phyloP scores from a whole-genome alignment of 2,113 vertebrate species.

The Brachyistius frenatus region DNA sequence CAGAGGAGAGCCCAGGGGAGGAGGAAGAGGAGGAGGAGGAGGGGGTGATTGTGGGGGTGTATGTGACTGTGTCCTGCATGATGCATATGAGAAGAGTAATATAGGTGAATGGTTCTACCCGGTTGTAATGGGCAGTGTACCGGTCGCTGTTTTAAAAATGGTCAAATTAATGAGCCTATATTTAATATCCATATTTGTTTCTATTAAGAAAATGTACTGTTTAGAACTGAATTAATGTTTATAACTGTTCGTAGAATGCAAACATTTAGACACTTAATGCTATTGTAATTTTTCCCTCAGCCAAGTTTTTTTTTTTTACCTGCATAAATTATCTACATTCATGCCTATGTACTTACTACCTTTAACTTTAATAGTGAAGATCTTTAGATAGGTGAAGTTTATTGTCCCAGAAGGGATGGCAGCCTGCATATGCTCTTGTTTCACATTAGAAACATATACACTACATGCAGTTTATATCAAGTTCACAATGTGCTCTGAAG shows the following conservation, averaged over 20 bases:
- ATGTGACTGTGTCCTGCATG: slow-evolving; percentile 58
- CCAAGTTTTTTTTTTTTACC: background rate
- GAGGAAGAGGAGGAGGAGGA: slow-evolving; percentile 56
- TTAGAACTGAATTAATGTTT: slow-evolving; percentile 28
- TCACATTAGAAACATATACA: background rate
- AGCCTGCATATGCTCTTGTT: background rate
- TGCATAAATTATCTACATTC: background rate
- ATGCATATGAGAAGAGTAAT: slow-evolving; percentile 55
- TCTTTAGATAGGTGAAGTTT: background rate
- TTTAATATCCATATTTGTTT: slow-evolving; percentile 50
- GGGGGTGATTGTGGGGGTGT: slow-evolving; percentile 50
- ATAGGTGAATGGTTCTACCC: slow-evolving; percentile 35
- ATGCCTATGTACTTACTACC: background rate
- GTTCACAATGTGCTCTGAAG: background rate
- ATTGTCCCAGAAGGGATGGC: background rate
- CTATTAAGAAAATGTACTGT: slow-evolving; percentile 3
- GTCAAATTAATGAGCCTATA: slow-evolving; percentile 38
- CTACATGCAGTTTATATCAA: background rate
- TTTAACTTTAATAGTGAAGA: no score
- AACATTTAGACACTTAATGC: slow-evolving; percentile 18
- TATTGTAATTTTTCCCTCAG: background rate
- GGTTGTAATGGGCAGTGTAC: slow-evolving; percentile 39
- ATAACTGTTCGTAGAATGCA: slow-evolving; percentile 4
- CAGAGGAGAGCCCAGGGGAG: slow-evolving; percentile 79
- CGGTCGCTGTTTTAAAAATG: slow-evolving; percentile 25